These are phyloP conservation scores for Laticauda laticaudata DNA, from an alignment of 2,113 vertebrate species.

Conservation along the genomic window DNA sequence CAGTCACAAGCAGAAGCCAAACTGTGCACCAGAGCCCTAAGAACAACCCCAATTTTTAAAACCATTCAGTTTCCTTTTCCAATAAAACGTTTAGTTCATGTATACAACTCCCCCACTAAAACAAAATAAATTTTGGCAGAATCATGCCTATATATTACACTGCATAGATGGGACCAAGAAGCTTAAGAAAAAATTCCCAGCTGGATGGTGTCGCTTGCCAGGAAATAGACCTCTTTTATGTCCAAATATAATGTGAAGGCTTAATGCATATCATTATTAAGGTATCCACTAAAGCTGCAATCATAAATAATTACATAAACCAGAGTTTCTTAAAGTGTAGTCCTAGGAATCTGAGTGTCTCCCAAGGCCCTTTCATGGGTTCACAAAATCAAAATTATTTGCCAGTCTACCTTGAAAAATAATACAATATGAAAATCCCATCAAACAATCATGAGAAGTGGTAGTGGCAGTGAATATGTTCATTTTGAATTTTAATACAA, in stretches of 20 bases:
- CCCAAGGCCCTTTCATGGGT: neutral
- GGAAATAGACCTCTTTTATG: neutral
- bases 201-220: neutral
- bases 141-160: neutral
- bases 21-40: neutral
- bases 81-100: neutral
- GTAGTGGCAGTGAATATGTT: neutral
- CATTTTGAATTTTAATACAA: neutral
- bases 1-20: neutral
- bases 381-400: neutral
- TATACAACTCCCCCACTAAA: neutral
- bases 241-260: neutral
- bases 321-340: neutral
- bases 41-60: neutral
- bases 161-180: neutral
- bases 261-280: neutral
- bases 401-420: neutral
- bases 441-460: neutral
- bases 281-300: neutral
- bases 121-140: neutral
- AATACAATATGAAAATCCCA: neutral
- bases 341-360: neutral
- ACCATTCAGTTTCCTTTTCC: neutral
- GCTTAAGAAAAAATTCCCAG: neutral
- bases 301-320: neutral